phyloP scores from a whole-genome alignment of 1,140 invertebrate genomes.

The Choristoneura fumiferana region DNA sequence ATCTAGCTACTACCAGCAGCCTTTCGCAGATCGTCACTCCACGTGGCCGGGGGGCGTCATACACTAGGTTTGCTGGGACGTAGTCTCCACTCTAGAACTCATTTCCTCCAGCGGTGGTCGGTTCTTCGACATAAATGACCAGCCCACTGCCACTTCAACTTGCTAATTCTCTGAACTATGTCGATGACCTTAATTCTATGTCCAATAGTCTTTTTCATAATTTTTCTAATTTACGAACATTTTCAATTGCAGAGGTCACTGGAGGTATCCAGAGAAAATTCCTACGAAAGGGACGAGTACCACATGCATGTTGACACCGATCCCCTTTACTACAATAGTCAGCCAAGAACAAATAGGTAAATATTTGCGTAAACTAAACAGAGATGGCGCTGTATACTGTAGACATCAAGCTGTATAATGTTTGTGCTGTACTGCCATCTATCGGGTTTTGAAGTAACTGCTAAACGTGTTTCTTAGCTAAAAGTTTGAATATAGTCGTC shows the following conservation, averaged over 20 bases:
- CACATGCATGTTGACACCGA: slow-evolving; percentile 82
- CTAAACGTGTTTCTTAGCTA: slow-evolving; percentile 6
- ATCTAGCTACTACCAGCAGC: too few relatives aligned
- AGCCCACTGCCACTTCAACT: too few relatives aligned
- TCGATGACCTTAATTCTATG: too few relatives aligned
- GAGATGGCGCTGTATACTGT: neutral
- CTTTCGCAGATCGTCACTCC: too few relatives aligned
- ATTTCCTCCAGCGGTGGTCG: too few relatives aligned
- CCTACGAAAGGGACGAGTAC: slow-evolving; percentile 88
- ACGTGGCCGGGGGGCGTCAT: too few relatives aligned
- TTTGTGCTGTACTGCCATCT: slow-evolving; percentile 2
- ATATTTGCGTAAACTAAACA: neutral
- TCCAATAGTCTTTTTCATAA: too few relatives aligned
- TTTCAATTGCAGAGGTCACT: slow-evolving; percentile 82
- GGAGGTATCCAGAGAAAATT: slow-evolving; percentile 90
- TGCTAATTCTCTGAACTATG: too few relatives aligned
- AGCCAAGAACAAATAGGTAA: slow-evolving; percentile 81
- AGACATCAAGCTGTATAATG: neutral
- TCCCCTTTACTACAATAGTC: slow-evolving; percentile 94
- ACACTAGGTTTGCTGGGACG: too few relatives aligned
- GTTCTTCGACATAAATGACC: too few relatives aligned
- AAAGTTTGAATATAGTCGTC: too few relatives aligned
- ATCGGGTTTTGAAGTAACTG: neutral
- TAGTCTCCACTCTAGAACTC: too few relatives aligned
- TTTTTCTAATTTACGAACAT: neutral